phyloP scores from a whole-genome alignment of 2,888 invertebrate genomes.

The Euzophera pinguis region DNA sequence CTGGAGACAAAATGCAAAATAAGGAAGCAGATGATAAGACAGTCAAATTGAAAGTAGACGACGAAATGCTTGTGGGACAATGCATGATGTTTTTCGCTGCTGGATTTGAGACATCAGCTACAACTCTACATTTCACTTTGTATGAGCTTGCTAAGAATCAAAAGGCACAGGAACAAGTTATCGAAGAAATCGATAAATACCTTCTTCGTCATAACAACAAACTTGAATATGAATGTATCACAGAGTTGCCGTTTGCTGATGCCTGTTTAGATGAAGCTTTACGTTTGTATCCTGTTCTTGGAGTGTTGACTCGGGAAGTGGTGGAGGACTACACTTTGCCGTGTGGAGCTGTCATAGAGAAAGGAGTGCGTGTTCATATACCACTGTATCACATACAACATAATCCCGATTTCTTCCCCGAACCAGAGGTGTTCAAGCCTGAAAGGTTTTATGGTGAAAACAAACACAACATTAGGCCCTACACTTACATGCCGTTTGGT shows the following conservation, averaged over 20 bases:
- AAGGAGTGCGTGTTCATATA: constrained; percentile 40
- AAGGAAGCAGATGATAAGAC: not conserved
- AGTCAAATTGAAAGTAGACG: not conserved
- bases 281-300: constrained; percentile 32
- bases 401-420: constrained; percentile 38
- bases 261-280: constrained; percentile 34
- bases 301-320: constrained; percentile 31
- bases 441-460: constrained; percentile 42
- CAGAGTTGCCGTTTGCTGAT: constrained; percentile 31
- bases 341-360: constrained; percentile 38
- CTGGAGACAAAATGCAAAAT: constrained; percentile 8
- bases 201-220: constrained; percentile 21
- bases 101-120: constrained; percentile 37
- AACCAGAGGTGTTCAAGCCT: constrained; percentile 41
- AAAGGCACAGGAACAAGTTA: constrained; percentile 22
- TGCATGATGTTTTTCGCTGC: constrained; percentile 52
- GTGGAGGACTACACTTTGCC: constrained; percentile 45
- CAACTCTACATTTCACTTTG: constrained; percentile 27
- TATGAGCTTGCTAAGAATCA: constrained; percentile 33
- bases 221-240: constrained; percentile 31
- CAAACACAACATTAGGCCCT: constrained; percentile 34
- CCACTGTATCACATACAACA: constrained; percentile 44
- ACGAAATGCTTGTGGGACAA: not conserved
- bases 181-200: constrained; percentile 33
- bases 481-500: constrained; percentile 47